Percentiles rank a stretch among this genome's conserved stretches.
Conservation (phyloP, 2,113 vertebrate genomes). For the Megaleporinus macrocephalus region DNA sequence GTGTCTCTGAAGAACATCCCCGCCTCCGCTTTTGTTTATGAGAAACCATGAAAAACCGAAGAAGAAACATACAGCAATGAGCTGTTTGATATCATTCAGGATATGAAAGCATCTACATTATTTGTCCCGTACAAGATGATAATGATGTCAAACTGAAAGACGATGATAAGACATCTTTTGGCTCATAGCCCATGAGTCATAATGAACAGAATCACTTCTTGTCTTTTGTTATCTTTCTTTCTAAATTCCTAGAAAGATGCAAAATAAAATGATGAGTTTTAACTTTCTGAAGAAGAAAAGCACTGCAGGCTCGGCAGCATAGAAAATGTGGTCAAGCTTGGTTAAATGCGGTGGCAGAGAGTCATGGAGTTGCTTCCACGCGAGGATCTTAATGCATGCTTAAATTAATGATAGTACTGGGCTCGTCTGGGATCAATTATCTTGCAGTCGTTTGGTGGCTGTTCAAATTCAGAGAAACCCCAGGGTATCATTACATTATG, state of each 20-base stretch:
- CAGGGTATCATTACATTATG: neutral
- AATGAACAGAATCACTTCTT: neutral
- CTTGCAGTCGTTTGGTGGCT: neutral
- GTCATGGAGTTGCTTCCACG: neutral
- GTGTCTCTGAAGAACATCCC: no score
- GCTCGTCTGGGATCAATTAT: neutral
- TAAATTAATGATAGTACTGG: neutral
- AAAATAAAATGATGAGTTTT: neutral
- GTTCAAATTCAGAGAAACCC: slow-evolving; percentile 15
- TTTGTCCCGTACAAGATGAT: no score
- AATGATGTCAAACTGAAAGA: no score
- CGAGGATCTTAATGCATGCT: neutral
- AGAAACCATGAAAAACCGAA: no score
- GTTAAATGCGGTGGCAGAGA: neutral
- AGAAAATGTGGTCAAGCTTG: neutral
- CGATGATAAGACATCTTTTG: neutral
- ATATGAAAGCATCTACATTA: no score
- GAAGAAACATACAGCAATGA: no score
- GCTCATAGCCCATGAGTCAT: neutral
- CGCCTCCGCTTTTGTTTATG: no score
- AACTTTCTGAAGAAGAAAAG: neutral
- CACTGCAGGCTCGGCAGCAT: no score
- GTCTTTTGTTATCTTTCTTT: neutral
- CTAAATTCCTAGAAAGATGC: neutral
- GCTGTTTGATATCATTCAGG: no score